Percentiles rank a stretch among this genome's conserved stretches.
Conservation (phyloP, 1,140 invertebrate genomes). For the Apis florea region DNA sequence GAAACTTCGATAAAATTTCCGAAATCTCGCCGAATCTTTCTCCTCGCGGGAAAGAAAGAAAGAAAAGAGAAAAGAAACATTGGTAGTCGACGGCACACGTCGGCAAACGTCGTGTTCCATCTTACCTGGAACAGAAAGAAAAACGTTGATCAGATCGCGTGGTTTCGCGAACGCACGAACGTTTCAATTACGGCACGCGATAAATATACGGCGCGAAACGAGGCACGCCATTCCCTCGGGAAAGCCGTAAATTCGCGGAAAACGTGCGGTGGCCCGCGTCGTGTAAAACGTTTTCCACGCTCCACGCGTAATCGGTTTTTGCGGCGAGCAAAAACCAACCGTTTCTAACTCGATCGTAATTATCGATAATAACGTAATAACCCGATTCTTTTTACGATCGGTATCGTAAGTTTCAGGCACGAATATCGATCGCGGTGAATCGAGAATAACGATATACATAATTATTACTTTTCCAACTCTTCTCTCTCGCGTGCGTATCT, state of each 20-base stretch:
- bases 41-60: too few relatives aligned
- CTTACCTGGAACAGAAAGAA: slow-evolving; percentile 75
- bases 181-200: slow-evolving; percentile 72
- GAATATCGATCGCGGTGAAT: slow-evolving; percentile 41
- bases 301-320: slow-evolving; percentile 23
- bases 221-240: slow-evolving; percentile 30
- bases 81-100: neutral
- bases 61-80: too few relatives aligned
- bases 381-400: slow-evolving; percentile 35
- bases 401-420: slow-evolving; percentile 16
- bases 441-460: slow-evolving; percentile 44
- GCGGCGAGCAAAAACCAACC: neutral
- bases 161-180: slow-evolving; percentile 61
- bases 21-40: too few relatives aligned
- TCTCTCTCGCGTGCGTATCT: slow-evolving; percentile 15
- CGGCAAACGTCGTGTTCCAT: slow-evolving; percentile 52
- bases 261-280: neutral
- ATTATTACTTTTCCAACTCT: slow-evolving; percentile 53
- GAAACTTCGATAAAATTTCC: too few relatives aligned
- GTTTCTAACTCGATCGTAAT: slow-evolving; percentile 48
- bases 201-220: slow-evolving; percentile 69
- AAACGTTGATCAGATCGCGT: slow-evolving; percentile 59
- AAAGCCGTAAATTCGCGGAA: slow-evolving; percentile 23
- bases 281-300: too few relatives aligned
- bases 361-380: slow-evolving; percentile 57